These are phyloP conservation scores for Porites lobata DNA, from an alignment of 92 coral and sea anemone species.

Conservation along the genomic window DNA sequence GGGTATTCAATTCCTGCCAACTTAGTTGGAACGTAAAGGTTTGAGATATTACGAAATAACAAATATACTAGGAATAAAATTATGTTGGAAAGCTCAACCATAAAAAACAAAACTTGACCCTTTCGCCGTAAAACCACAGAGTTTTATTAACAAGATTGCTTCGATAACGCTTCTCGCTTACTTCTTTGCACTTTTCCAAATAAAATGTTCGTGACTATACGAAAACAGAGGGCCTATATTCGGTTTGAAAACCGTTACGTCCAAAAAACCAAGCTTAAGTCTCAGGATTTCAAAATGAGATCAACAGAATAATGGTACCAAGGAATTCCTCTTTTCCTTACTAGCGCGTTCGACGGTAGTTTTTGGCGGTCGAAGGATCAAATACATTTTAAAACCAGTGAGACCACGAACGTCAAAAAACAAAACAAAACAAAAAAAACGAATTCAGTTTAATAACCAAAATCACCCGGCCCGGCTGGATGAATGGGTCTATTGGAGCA, in stretches of 20 bases:
- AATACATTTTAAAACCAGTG: too few species aligned
- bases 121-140: too few species aligned
- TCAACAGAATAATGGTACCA: not conserved
- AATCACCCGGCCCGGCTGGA: constrained; percentile 12
- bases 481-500: not conserved
- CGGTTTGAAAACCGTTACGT: not conserved
- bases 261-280: not conserved
- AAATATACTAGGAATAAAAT: not conserved
- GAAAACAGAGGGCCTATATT: not conserved
- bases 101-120: not conserved
- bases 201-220: not conserved
- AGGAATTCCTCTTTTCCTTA: not conserved
- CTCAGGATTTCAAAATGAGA: not conserved
- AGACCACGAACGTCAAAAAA: too few species aligned
- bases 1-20: constrained; percentile 8
- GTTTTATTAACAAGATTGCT: not conserved
- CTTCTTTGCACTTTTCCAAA: not conserved
- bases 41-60: constrained; percentile 30
- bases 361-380: constrained; percentile 23
- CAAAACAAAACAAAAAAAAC: not conserved
- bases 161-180: not conserved
- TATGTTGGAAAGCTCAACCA: constrained; percentile 1
- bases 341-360: not conserved
- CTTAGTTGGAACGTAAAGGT: not conserved
- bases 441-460: not conserved